Conservation (phyloP, 92 coral and sea anemone genomes). For the Desmophyllum pertusum region DNA sequence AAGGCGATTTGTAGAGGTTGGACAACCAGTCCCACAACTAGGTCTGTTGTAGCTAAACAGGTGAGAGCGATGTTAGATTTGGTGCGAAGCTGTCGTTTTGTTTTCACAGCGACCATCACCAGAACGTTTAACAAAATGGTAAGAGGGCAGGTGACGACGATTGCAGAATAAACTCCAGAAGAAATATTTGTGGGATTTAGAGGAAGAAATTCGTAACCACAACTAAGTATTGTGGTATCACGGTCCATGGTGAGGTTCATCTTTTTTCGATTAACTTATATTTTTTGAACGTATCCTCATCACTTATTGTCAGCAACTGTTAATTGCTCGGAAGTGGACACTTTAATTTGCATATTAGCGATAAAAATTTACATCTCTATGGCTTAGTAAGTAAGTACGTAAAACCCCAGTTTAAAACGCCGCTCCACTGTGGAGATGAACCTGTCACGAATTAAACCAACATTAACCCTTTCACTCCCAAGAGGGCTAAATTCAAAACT, state of each 20-base stretch:
- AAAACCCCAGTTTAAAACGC: too few species aligned
- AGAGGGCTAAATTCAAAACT: too few species aligned
- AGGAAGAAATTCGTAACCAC: not conserved
- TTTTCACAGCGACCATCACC: not conserved
- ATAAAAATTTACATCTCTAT: too few species aligned
- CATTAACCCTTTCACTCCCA: too few species aligned
- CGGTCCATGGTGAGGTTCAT: not conserved
- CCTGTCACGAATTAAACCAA: too few species aligned
- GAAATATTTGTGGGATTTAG: constrained; percentile 2
- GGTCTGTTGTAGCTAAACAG: not conserved
- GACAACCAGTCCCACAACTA: not conserved
- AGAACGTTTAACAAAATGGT: not conserved
- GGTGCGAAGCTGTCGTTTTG: constrained; percentile 6
- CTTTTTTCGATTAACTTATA: not conserved
- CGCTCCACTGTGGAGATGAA: too few species aligned
- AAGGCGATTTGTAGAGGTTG: not conserved
- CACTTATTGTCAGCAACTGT: too few species aligned
- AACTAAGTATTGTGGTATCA: not conserved
- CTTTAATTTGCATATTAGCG: too few species aligned
- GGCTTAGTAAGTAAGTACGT: too few species aligned
- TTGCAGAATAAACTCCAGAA: not conserved
- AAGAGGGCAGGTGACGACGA: not conserved
- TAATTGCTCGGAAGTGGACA: too few species aligned
- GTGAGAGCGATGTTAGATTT: constrained; percentile 16
- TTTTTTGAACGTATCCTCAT: too few species aligned